phyloP scores from a whole-genome alignment of 2,797 vertebrate species.

The Paedocypris micromegethes region DNA sequence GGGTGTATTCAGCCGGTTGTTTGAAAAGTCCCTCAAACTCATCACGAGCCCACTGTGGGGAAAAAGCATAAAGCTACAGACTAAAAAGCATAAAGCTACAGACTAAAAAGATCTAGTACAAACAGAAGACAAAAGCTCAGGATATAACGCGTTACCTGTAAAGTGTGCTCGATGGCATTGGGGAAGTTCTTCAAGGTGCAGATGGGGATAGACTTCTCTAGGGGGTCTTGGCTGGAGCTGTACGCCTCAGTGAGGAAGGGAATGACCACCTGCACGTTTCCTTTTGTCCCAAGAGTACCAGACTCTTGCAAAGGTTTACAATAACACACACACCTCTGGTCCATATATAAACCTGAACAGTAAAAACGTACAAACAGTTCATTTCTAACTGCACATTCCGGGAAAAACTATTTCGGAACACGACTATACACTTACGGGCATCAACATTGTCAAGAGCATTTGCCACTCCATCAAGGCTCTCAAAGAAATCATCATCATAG shows the following conservation, averaged over 20 bases:
- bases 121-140: neutral
- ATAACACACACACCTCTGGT: slow-evolving; percentile 92
- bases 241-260: slow-evolving; percentile 95
- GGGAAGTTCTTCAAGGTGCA: slow-evolving; percentile 98
- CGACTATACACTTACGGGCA: slow-evolving; percentile 72
- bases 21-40: slow-evolving; percentile 97
- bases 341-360: slow-evolving; percentile 87
- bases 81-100: neutral
- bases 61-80: neutral
- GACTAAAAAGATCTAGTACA: neutral
- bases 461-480: slow-evolving; percentile 84
- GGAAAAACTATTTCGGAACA: neutral
- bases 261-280: slow-evolving; percentile 94
- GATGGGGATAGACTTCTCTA: slow-evolving; percentile 96
- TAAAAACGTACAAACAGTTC: neutral
- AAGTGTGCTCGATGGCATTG: slow-evolving; percentile 93
- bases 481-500: slow-evolving; percentile 94
- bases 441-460: slow-evolving; percentile 96
- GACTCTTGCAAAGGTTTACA: slow-evolving; percentile 93
- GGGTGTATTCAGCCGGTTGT: slow-evolving; percentile 88
- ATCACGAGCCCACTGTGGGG: slow-evolving; percentile 86
- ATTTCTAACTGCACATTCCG: neutral
- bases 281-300: slow-evolving; percentile 92
- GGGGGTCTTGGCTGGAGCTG: slow-evolving; percentile 96
- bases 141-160: slow-evolving; percentile 72